These are phyloP conservation scores for Whitmania pigra DNA, from an alignment of 1,140 invertebrate species.

Conservation along the genomic window DNA sequence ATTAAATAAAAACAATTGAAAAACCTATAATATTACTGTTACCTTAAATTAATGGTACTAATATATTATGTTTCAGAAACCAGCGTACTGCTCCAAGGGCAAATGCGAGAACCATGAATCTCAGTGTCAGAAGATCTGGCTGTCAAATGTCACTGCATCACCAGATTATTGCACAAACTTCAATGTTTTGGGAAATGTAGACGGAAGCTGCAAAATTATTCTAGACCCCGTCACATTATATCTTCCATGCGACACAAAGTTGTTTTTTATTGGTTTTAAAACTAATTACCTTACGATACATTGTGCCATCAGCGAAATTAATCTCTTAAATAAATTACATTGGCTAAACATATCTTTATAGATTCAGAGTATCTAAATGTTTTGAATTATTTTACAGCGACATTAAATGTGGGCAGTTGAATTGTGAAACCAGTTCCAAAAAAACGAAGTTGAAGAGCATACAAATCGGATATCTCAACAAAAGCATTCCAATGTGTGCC, in stretches of 20 bases:
- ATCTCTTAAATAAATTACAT: too few species aligned
- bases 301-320: too few species aligned
- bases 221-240: not conserved
- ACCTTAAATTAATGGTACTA: not conserved
- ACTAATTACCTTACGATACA: too few species aligned
- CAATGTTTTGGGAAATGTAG: not conserved
- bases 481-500: not conserved
- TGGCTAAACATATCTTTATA: too few species aligned
- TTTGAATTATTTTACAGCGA: not conserved
- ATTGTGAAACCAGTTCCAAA: not conserved
- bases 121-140: slow-evolving; percentile 5
- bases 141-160: not conserved
- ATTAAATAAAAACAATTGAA: too few species aligned
- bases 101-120: not conserved
- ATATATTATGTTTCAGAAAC: not conserved
- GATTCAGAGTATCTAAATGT: too few species aligned
- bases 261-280: not conserved
- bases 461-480: not conserved
- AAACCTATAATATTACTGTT: too few species aligned
- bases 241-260: not conserved
- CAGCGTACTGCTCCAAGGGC: not conserved
- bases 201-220: not conserved
- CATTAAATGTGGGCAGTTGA: not conserved
- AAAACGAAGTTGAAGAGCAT: not conserved
- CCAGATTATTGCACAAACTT: not conserved